Base-by-base conservation (phyloP, 2,113 vertebrate genomes). In the Scomber colias region DNA sequence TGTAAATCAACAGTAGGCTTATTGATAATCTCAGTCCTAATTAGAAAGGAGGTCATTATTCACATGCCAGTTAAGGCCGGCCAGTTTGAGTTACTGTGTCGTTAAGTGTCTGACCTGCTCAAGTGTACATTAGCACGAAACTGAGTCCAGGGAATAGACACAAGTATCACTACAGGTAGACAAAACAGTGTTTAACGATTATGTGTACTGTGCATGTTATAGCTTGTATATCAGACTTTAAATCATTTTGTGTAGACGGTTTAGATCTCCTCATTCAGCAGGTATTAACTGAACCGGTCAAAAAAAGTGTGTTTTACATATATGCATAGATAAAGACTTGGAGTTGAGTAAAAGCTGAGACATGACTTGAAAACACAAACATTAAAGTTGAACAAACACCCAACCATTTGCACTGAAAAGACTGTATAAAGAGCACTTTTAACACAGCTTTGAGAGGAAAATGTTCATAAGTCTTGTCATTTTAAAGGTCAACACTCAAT, bases 1-100 rank as follows among this genome's bases (percentile, higher is more conserved):
- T 46, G 19, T 46, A 78, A 82, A 59, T 68, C 53, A 73, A 17
- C 49, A 13, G 17, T 3, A 19, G 66, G 16, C 19, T 60, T 31
- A 69, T 16, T 12, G 53, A 74, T 67, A 71, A 77, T 74, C 59
- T 16, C 68, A 8, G 16, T 10, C 15, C n/a, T 57, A 49, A 59
- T 40, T 7, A 49, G 3, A 66, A 49, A 71, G 27, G 21, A 79
- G 68, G 50, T 2, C 63, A 63, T 55, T 40, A 27, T 53, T 70
- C 30, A 73, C 11, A 50, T 53, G 55, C 8, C 24, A 27, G 24
- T 27, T 27, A 27, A 60, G 77, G 59, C 49, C 49, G 7, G 7
- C 16, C 17, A 0, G 3, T 70, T 66, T 49, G 11, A 62, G 71
- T 64, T 40, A 40, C 35, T 40, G 35, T 40, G 35, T 40, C 35